phyloP scores from a whole-genome alignment of 1,140 invertebrate genomes.

The Drosophila pseudoobscura region DNA sequence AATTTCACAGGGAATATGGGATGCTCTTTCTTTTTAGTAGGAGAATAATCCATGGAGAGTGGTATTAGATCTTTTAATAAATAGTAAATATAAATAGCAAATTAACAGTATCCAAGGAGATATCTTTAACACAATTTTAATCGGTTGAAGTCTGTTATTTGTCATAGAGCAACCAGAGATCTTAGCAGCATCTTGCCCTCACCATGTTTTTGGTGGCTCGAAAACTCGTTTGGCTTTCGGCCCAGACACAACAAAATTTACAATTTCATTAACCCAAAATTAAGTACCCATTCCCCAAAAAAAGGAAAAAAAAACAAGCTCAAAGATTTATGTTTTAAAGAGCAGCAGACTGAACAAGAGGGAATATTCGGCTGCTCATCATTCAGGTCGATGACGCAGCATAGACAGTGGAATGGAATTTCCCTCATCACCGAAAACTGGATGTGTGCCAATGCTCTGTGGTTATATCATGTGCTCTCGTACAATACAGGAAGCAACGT shows the following conservation, averaged over 20 bases:
- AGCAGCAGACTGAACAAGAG: not conserved
- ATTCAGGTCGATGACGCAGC: constrained; percentile 8
- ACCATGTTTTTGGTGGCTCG: too few species aligned
- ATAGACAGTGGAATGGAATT: constrained; percentile 4
- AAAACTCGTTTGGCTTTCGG: not conserved
- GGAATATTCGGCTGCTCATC: not conserved
- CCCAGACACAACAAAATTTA: constrained; percentile 13
- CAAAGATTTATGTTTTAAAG: constrained; percentile 4
- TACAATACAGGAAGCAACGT: constrained; percentile 17
- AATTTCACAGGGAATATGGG: too few species aligned
- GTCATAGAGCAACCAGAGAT: too few species aligned
- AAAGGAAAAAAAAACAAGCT: not conserved
- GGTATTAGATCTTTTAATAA: too few species aligned
- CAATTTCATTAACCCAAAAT: constrained; percentile 14
- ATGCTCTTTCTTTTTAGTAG: not conserved
- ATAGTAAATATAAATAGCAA: too few species aligned
- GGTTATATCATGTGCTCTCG: too few species aligned
- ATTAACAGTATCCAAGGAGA: too few species aligned
- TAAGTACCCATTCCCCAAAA: not conserved
- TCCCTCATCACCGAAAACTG: constrained; percentile 16
- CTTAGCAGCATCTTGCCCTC: too few species aligned
- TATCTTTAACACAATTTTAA: too few species aligned
- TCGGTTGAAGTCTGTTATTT: too few species aligned
- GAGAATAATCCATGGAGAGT: not conserved
- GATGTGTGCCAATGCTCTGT: constrained; percentile 17